Evolutionary conservation across 2,113 vertebrate species (phyloP).

Genomic region (Etia nguti): DNA sequence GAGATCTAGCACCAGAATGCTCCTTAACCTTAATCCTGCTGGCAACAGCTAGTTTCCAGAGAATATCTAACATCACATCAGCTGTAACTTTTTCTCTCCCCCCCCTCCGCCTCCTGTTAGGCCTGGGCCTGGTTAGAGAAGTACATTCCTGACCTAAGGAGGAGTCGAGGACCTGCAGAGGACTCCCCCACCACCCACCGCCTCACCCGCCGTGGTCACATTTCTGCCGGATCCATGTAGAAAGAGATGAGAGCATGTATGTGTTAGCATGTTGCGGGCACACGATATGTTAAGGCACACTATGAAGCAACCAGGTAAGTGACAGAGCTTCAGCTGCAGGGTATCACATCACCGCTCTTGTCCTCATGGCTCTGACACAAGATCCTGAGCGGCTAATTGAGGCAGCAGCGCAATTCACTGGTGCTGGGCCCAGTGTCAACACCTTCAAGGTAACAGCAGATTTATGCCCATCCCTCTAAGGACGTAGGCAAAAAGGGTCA

Average conservation of each 20-base stretch:
- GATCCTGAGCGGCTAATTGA: constrained; percentile 59
- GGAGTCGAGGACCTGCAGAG: constrained; percentile 5
- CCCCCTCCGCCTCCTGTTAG: neutral
- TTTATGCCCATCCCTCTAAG: constrained; percentile 4
- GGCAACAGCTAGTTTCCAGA: constrained; percentile 45
- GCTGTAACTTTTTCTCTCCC: constrained; percentile 5
- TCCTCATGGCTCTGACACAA: constrained; percentile 45
- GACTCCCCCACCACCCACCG: neutral
- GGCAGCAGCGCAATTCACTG: constrained; percentile 48
- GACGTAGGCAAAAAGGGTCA: constrained; percentile 1
- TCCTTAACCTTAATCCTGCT: constrained; percentile 59
- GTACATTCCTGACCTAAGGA: constrained; percentile 32
- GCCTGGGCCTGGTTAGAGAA: constrained; percentile 16
- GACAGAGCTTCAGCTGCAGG: constrained; percentile 20
- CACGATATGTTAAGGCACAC: constrained; percentile 37
- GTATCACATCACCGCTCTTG: constrained; percentile 42
- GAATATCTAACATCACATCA: constrained; percentile 49
- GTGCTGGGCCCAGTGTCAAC: constrained; percentile 43
- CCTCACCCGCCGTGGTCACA: neutral
- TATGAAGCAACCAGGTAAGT: constrained; percentile 45
- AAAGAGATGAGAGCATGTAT: constrained; percentile 35
- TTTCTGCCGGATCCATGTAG: constrained; percentile 38
- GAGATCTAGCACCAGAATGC: constrained; percentile 48
- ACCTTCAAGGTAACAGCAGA: constrained; percentile 42
- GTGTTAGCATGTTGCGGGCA: constrained; percentile 9